Base-by-base conservation (phyloP, 1,140 invertebrate genomes). In the Pseudachorutes palmiensis region DNA sequence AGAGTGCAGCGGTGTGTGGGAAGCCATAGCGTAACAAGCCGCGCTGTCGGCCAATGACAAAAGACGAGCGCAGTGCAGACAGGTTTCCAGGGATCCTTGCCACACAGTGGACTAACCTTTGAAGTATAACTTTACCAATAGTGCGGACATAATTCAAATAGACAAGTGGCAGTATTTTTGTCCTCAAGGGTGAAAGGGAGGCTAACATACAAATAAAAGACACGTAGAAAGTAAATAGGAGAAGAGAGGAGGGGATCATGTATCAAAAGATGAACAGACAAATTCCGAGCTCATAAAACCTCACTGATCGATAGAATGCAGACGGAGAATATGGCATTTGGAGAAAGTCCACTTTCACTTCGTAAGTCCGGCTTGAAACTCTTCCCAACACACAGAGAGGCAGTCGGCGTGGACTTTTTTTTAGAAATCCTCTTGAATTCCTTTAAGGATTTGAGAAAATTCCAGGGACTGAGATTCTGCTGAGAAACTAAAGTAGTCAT, bases 271-370 rank as follows among this genome's bases (percentile, higher is more conserved):
- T 22, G 16, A 36, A 26, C 12, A 33, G 36, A 45, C 33, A 41
- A 62, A 62, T 41, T 57, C 51, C 51, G 26, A 57, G 51, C 61
- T 45, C 61, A 62, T 41, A 33, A n/a, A 31, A 62, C 31, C 45
- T 29, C 14, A 22, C 61, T 36, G 36, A 41, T 41, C 61, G 16
- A 45, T 62, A 29, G 31, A 41, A 45, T 62, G 32, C 29, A 41
- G 22, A 62, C 29, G 19, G 19, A 45, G 36, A 12, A 45, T 19
- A 45, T 45, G 19, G 9, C 36, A 12, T 45, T 19, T 45, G 36
- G 36, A 45, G 36, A 45, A 45, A 45, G 36, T 45, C 9, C 19
- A 12, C 36, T 19, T 12, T 9, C 9, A 45, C 9, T 12, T 12
- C 9, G 36, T 45, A 45, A 45, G 36, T 33, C 30, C 33, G 28